Conservation (phyloP, 2,113 vertebrate species). For the Eubucco bourcierii region DNA sequence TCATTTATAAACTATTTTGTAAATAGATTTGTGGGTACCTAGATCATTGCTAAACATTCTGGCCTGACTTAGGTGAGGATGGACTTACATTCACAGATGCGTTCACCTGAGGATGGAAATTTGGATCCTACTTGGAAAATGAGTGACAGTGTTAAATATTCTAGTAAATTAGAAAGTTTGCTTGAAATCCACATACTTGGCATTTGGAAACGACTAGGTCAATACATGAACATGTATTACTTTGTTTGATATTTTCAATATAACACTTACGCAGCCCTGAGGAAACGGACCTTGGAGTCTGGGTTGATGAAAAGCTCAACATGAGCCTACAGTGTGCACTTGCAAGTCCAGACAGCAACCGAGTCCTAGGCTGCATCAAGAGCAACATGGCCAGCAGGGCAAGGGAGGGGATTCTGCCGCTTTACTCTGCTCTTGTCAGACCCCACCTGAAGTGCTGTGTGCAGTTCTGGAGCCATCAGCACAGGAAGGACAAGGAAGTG, state of each 20-base stretch:
- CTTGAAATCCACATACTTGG: background rate
- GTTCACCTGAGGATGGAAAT: background rate
- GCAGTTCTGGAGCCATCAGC: no score
- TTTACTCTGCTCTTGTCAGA: no score
- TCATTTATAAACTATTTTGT: background rate
- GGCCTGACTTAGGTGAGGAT: background rate
- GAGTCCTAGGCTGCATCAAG: no score
- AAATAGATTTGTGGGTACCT: background rate
- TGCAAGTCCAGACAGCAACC: no score
- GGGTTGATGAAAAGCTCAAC: no score
- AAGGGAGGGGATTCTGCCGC: no score
- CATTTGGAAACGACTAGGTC: background rate
- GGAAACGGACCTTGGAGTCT: no score
- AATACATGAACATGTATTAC: background rate
- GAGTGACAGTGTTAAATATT: background rate
- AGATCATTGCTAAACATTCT: background rate
- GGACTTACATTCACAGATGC: background rate
- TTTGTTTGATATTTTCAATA: background rate
- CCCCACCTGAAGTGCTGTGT: no score
- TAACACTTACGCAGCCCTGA: no score
- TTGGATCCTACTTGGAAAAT: background rate
- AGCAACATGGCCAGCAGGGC: no score
- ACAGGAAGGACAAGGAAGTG: no score
- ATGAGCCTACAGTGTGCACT: no score
- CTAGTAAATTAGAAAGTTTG: background rate